Percentiles rank a stretch among this genome's conserved stretches.
Evolutionary conservation across 2,113 vertebrate species (phyloP).

Genomic region (Sakesphorus luctuosus): DNA sequence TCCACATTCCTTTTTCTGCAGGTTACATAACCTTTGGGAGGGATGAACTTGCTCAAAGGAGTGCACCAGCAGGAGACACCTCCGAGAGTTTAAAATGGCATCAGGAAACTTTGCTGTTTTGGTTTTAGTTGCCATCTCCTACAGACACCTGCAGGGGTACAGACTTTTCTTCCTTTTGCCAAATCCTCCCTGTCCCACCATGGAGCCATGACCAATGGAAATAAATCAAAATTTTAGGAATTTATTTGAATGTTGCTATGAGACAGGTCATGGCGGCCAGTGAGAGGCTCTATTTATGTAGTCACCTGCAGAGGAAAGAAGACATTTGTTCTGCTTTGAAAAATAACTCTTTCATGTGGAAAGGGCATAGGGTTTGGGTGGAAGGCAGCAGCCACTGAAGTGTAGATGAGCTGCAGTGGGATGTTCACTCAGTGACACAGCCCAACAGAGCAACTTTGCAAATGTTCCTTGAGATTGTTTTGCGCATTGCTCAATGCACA

Average conservation of each 20-base stretch:
- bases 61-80: neutral
- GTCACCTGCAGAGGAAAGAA: constrained; percentile 1
- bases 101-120: neutral
- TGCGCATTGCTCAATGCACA: neutral
- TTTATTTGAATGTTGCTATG: constrained; percentile 42
- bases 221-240: neutral
- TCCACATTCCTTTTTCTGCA: neutral
- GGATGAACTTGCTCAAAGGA: neutral
- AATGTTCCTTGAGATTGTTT: neutral
- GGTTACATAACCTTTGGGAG: neutral
- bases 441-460: neutral
- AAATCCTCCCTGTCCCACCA: neutral
- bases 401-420: neutral
- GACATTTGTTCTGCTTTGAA: neutral
- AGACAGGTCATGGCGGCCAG: neutral
- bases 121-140: neutral
- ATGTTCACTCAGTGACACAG: accelerated
- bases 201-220: neutral
- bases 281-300: neutral
- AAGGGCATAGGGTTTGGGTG: neutral
- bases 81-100: neutral
- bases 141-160: neutral
- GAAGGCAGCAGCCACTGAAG: neutral
- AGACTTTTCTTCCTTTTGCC: neutral
- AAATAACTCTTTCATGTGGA: constrained; percentile 9